Evolutionary conservation across 2,113 vertebrate genomes (phyloP).

Genomic region (Hypanus sabinus): DNA sequence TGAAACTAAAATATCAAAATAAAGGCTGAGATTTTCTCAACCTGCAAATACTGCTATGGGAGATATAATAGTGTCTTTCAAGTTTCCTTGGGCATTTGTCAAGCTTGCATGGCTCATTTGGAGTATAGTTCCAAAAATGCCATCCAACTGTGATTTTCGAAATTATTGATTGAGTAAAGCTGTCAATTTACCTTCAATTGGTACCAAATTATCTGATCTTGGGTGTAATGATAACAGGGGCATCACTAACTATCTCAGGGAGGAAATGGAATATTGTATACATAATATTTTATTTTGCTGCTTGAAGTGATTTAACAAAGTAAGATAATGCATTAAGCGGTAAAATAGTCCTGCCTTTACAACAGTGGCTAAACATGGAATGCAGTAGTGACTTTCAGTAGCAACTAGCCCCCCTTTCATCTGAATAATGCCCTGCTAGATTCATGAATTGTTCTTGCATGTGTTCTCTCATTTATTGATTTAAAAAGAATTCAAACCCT

Average conservation of each 20-base stretch:
- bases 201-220: not conserved
- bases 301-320: not conserved
- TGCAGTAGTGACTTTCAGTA: no score
- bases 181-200: not conserved
- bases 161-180: not conserved
- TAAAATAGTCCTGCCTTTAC: not conserved
- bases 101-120: not conserved
- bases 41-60: not conserved
- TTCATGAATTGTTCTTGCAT: not conserved
- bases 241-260: not conserved
- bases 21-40: not conserved
- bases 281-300: not conserved
- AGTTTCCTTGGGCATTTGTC: not conserved
- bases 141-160: not conserved
- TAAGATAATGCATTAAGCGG: not conserved
- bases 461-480: not conserved
- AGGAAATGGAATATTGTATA: not conserved
- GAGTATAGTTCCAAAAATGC: not conserved
- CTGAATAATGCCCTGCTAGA: not conserved
- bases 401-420: not conserved
- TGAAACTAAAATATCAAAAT: not conserved
- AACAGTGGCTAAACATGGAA: not conserved
- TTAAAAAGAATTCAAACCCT: not conserved
- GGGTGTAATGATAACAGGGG: not conserved
- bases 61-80: not conserved